A percentile compares a stretch with the other conserved stretches of the same genome.
Conservation (phyloP, 2,797 vertebrate genomes). For the Calcarius lapponicus region DNA sequence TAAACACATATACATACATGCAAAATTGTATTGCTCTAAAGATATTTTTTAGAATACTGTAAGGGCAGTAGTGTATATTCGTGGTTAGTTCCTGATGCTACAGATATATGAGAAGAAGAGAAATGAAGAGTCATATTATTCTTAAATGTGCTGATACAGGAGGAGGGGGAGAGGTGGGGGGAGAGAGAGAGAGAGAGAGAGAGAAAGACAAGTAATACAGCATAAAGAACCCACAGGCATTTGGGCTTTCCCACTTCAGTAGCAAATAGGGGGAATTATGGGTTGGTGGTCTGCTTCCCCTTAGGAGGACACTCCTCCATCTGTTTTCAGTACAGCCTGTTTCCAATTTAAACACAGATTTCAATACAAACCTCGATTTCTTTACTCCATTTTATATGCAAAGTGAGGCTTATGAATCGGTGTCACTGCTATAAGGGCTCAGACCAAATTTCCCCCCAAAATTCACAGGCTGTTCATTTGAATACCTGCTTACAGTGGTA, state of each 20-base stretch:
- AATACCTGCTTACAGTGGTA: constrained; percentile 85
- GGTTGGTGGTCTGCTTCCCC: constrained; percentile 73
- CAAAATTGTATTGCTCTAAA: neutral
- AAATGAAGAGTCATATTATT: constrained; percentile 66
- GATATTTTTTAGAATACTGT: neutral
- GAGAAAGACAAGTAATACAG: constrained; percentile 78
- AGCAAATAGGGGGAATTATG: constrained; percentile 81
- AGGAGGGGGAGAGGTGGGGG: neutral
- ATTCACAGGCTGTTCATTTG: constrained; percentile 75
- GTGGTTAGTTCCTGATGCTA: constrained; percentile 46
- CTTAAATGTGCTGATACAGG: constrained; percentile 54
- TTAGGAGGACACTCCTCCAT: constrained; percentile 79
- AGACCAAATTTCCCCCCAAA: constrained; percentile 72
- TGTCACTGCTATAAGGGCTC: constrained; percentile 64
- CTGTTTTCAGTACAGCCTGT: constrained; percentile 72
- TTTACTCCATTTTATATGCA: constrained; percentile 75
- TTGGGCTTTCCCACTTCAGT: constrained; percentile 85
- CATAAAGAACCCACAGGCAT: constrained; percentile 75
- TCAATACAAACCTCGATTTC: constrained; percentile 72
- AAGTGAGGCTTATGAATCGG: constrained; percentile 64
- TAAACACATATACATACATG: neutral
- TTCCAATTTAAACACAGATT: constrained; percentile 74
- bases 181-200: neutral
- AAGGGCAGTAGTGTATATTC: neutral
- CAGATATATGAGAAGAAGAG: constrained; percentile 48